Percentiles rank a stretch among this genome's conserved stretches.
phyloP scores from a whole-genome alignment of 2,888 invertebrate genomes.

The Acrobasis consociella region DNA sequence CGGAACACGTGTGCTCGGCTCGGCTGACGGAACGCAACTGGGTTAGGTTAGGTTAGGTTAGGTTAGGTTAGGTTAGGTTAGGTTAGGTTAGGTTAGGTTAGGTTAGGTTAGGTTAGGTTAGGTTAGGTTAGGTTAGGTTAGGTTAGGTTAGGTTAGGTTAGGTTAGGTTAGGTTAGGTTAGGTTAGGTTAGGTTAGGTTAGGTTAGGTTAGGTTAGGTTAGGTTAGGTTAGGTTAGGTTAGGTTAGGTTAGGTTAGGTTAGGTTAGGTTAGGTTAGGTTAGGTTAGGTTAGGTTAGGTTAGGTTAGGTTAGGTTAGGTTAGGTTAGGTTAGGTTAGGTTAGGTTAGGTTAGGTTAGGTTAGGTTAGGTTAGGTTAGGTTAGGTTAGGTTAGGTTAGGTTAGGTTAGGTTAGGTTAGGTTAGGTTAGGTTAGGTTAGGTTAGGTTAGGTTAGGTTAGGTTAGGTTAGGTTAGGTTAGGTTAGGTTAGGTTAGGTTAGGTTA shows the following conservation, averaged over 20 bases:
- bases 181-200: slow-evolving; percentile 35
- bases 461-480: slow-evolving; percentile 33
- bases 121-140: slow-evolving; percentile 15
- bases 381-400: slow-evolving; percentile 31
- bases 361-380: slow-evolving; percentile 26
- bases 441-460: slow-evolving; percentile 30
- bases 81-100: slow-evolving; percentile 26
- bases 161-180: slow-evolving; percentile 29
- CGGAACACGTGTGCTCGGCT: too few species aligned
- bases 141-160: slow-evolving; percentile 14
- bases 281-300: slow-evolving; percentile 30
- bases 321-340: slow-evolving; percentile 24
- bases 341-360: slow-evolving; percentile 28
- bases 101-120: slow-evolving; percentile 26
- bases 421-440: slow-evolving; percentile 29
- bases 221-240: slow-evolving; percentile 35
- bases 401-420: slow-evolving; percentile 33
- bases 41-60: neutral
- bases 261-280: slow-evolving; percentile 38
- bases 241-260: slow-evolving; percentile 36
- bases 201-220: slow-evolving; percentile 34
- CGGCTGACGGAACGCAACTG: too few species aligned
- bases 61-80: slow-evolving; percentile 20
- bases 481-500: slow-evolving; percentile 33
- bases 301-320: slow-evolving; percentile 31